Evolutionary conservation across 2,113 vertebrate genomes (phyloP), one percentile per base, ranked within the genome.

Genomic region (Larimichthys polyactis): DNA sequence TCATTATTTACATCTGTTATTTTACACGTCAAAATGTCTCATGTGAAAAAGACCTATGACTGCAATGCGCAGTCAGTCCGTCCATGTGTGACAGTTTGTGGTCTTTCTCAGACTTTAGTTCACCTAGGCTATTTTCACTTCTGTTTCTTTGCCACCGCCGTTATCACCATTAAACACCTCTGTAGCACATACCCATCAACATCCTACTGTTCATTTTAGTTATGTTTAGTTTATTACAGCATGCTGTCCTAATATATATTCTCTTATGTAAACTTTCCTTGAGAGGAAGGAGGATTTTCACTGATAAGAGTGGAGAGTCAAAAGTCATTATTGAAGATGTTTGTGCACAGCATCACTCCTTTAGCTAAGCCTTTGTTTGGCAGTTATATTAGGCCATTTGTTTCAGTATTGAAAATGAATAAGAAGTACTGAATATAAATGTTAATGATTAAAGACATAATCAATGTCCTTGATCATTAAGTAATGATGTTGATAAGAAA

Each of bases 381-480:
- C 36, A 20, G 29, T n/a, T 65, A 10, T 43, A 65, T 60, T 14
- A n/a, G n/a, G 11, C 4, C 5, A 22, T 59, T 67, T 81, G 29
- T 57, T 65, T 52, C 14, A 60, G 29, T 43, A 14, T 43, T 71
- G 19, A 59, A n/a, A 52, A 48, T 48, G 17, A 72, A 58, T 32
- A 66, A 55, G 15, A 49, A 67, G 7, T 48, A 55, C 17, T 64
- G 12, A 64, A 65, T 55, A 5, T 16, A 43, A 49, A 71, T 72
- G 49, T 43, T 79, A 77, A 73, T 60, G 67, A 59, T 46, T 59
- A n/a, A 36, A 54, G 43, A 63, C 40, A 17, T 24, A 63, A 83
- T 85, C 76, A 80, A 70, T 81, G 24, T 27, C 3, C 5, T n/a
- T 3, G 57, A 76, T 78, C 58, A 59, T 69, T 75, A 44, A 22